These are phyloP conservation scores for Edolisoma coerulescens DNA, from an alignment of 2,113 vertebrate species.

Conservation along the genomic window DNA sequence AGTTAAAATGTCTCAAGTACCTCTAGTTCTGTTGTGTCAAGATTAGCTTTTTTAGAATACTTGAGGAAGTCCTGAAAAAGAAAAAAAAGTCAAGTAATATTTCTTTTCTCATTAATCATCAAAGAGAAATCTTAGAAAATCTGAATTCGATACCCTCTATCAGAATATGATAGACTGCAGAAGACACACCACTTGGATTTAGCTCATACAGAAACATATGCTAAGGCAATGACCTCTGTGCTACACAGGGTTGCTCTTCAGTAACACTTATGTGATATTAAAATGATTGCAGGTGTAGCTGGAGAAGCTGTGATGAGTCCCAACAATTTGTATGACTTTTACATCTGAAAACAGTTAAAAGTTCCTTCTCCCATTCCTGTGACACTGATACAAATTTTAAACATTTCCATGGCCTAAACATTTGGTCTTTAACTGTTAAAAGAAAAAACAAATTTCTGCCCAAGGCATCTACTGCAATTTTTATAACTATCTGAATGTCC, in stretches of 20 bases:
- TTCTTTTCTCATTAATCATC: neutral
- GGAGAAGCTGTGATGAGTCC: neutral
- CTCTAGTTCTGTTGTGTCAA: conserved; percentile 91
- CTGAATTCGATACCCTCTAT: neutral
- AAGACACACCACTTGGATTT: neutral
- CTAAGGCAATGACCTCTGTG: neutral
- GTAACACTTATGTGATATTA: neutral
- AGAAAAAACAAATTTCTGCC: neutral
- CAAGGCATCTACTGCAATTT: neutral
- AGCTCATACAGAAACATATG: neutral
- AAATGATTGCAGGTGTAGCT: neutral
- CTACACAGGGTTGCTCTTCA: neutral
- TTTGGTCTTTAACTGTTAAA: neutral
- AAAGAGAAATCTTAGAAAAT: neutral
- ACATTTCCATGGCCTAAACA: neutral
- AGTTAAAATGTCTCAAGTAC: conserved; percentile 67
- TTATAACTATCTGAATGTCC: neutral
- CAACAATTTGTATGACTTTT: neutral
- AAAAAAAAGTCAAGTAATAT: neutral
- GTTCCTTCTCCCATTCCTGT: neutral
- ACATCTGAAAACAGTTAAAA: neutral
- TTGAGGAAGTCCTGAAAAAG: conserved; percentile 89
- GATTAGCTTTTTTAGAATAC: conserved; percentile 91
- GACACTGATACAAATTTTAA: neutral
- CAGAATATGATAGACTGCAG: neutral